phyloP scores from a whole-genome alignment of 2,797 vertebrate genomes.

The Cryptoblepharus egeriae region DNA sequence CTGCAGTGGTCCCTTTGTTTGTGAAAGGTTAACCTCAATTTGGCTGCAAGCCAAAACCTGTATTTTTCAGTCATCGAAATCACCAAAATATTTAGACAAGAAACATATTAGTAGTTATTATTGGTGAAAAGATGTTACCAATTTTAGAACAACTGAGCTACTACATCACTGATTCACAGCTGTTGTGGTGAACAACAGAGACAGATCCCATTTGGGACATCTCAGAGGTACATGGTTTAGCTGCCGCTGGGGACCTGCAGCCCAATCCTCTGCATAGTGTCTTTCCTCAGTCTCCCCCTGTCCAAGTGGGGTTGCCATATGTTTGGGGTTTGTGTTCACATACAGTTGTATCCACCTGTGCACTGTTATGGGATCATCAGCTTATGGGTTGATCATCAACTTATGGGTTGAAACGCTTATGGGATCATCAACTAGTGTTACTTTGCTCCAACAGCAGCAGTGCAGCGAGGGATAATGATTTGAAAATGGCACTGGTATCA shows the following conservation, averaged over 20 bases:
- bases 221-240: neutral
- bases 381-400: too few relatives aligned
- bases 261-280: too few relatives aligned
- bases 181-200: too few relatives aligned
- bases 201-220: neutral
- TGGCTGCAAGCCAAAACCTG: neutral
- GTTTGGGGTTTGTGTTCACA: too few relatives aligned
- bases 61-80: slow-evolving; percentile 5
- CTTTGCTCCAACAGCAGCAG: neutral
- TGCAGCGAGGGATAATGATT: neutral
- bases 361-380: too few relatives aligned
- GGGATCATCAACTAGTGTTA: neutral
- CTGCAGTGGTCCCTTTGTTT: neutral
- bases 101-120: neutral
- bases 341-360: too few relatives aligned
- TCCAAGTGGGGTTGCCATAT: too few relatives aligned
- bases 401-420: too few relatives aligned
- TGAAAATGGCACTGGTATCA: neutral
- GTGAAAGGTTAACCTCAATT: slow-evolving; percentile 6
- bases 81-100: neutral
- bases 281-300: too few relatives aligned
- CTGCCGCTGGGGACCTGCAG: neutral
- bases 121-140: neutral
- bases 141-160: neutral
- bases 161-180: neutral